Evolutionary conservation across 1,140 invertebrate genomes (phyloP), one percentile per base, ranked within the genome.

Genomic region (Drosophila teissieri): DNA sequence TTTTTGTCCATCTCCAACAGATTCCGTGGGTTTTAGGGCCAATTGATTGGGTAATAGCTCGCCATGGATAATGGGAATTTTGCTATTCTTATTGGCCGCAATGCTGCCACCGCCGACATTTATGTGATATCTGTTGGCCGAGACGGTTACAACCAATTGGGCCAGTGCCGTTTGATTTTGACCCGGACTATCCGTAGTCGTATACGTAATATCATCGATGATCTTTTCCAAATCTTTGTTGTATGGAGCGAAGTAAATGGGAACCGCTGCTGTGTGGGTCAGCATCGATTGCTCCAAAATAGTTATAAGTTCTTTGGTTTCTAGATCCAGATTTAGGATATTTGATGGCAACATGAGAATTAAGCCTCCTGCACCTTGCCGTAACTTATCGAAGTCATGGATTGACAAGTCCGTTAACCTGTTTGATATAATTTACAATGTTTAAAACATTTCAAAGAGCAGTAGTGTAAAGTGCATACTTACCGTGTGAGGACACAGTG

Each of bases 51-150:
- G 84, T 51, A 95, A 93, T 48, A 99, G 93, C 92, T 97, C 97
- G 17, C 97, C 98, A 93, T 98, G 95, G 60, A 97, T 93, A 36
- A 96, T 97, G 4, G 96, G 94, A 37, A 98, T 94, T 92, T 97
- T 96, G 54, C 96, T 95, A 80, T 98, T 97, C 64, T 94, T 93
- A 77, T 96, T 95, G 5, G 78, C 68, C 6, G 95, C 92, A 88
- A 95, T 95, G 1, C 96, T 94, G 73, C 96, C 94, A 45, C 95
- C 94, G 53, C 94, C 94, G 14, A 97, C 94, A 45, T 97, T 95
- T 69, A 98, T 94, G 93, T 98, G 97, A 91, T 97, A 98, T 31
- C 98, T 97, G 94, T 98, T 98, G 6, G 97, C 97, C n/a, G 96
- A 96, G 34, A 98, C 95, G 22, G 96, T 95, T 84, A 96, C 95